Evolutionary conservation across 2,113 vertebrate genomes (phyloP).

Genomic region (Rafetus swinhoei): DNA sequence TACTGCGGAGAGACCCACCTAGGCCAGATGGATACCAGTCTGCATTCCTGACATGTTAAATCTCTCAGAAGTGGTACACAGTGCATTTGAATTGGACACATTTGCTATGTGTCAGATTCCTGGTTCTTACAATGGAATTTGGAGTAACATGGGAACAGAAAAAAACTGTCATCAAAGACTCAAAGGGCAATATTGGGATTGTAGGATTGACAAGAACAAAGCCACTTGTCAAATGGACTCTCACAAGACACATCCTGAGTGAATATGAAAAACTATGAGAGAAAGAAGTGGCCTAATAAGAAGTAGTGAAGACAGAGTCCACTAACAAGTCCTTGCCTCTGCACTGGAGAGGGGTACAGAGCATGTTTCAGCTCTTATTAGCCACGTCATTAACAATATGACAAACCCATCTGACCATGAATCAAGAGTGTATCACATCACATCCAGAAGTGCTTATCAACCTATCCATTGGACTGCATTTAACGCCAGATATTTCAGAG

Average conservation of each 20-base stretch:
- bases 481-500: too few species aligned
- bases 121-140: neutral
- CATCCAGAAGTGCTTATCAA: too few species aligned
- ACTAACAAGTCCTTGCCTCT: neutral
- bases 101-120: neutral
- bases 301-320: neutral
- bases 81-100: neutral
- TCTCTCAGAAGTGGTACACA: neutral
- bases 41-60: neutral
- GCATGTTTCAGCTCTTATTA: too few species aligned
- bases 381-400: too few species aligned
- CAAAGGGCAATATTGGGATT: neutral
- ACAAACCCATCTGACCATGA: too few species aligned
- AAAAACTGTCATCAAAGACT: neutral
- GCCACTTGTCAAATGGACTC: neutral
- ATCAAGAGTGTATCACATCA: too few species aligned
- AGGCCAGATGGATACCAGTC: neutral
- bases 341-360: neutral
- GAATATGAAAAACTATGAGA: neutral
- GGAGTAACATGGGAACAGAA: neutral
- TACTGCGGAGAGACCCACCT: neutral
- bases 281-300: neutral
- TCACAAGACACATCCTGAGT: neutral
- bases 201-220: neutral
- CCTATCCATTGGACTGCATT: too few species aligned